These are phyloP conservation scores for Zalophus californianus DNA, from an alignment of 2,797 vertebrate species.

Conservation along the genomic window DNA sequence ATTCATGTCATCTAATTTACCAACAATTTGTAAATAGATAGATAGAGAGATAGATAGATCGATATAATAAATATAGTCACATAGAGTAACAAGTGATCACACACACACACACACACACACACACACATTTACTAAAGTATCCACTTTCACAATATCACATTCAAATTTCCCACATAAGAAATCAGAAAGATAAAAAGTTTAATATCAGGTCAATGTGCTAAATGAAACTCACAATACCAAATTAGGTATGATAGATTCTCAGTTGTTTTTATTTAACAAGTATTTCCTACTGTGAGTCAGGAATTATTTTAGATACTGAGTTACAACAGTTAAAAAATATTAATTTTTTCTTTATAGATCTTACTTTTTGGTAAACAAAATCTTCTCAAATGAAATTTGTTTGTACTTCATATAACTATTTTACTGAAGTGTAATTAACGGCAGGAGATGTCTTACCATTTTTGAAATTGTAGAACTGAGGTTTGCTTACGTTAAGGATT, in stretches of 20 bases:
- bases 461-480: neutral
- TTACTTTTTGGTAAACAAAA: neutral
- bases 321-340: neutral
- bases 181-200: neutral
- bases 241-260: neutral
- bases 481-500: neutral
- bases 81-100: neutral
- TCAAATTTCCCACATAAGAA: neutral
- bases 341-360: neutral
- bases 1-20: neutral
- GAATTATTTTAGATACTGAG: neutral
- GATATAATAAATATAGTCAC: neutral
- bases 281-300: neutral
- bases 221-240: neutral
- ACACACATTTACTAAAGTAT: neutral
- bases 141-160: neutral
- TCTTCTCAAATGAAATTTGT: neutral
- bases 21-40: neutral
- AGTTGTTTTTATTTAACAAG: neutral
- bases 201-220: neutral
- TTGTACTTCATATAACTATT: neutral
- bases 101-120: neutral
- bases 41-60: neutral
- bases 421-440: neutral
- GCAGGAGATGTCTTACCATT: neutral